Evolutionary conservation across 2,113 vertebrate species (phyloP), one percentile per base, ranked within the genome.

Genomic region (Hyperopisus bebe): DNA sequence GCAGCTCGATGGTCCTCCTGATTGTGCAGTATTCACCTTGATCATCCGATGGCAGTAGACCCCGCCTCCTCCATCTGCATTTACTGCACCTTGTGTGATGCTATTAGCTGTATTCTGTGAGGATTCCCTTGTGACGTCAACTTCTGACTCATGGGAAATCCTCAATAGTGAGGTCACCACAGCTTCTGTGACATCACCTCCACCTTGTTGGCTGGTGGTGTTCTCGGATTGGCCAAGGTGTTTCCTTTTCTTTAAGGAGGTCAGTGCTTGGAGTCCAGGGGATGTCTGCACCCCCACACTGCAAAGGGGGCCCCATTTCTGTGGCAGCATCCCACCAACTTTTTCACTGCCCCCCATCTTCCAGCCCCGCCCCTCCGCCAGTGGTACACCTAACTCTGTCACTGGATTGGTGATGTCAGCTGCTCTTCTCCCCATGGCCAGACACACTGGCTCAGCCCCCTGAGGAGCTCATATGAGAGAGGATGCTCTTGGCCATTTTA

Each of bases 261-360:
- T 92, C 48, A 96, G 91, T 48, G 93, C 95, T 89, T 93, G 93
- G 89, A 96, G 93, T 86, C 95, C 94, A 2, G 96, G 96, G 90
- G 96, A 96, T 9, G 95, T 96, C 91, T 96, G 96, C 90, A 96
- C 95, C 39, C 95, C 96, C 24, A 96, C 94, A 50, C 93, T 96
- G 95, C 96, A 96, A 89, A 95, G 91, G 0, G 95, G 95, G 44
- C 95, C 95, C 96, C 96, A 96, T 96, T 92, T 92, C 31, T 90
- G 93, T 42, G 91, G 74, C 88, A 92, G 74, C 62, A 91, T 83
- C 39, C 44, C 50, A 19, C 66, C 35, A 5, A 70, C 66, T 82
- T 47, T 77, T 47, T 90, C 85, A 44, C 85, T 87, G 39, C 62
- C 86, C 47, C 89, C 89, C 24, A 66, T 77, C 31, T 87, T 89